Evolutionary conservation across 2,113 vertebrate genomes (phyloP), one percentile per base, ranked within the genome.

Genomic region (Struthidea cinerea): DNA sequence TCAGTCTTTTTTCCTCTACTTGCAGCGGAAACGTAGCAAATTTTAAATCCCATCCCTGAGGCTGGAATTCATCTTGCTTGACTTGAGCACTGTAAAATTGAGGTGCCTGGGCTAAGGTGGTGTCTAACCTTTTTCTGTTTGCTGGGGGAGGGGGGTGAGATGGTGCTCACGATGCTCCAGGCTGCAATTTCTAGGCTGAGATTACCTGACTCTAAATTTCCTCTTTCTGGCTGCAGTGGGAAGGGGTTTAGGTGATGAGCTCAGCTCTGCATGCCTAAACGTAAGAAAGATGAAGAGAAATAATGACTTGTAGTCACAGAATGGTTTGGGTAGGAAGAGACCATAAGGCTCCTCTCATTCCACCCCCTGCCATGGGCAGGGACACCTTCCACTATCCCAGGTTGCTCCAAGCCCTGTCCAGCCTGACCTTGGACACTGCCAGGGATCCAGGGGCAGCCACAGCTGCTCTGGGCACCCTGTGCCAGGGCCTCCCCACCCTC

Each of bases 341-440:
- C 16, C 3, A 3, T n/a, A 15, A 53, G 6, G 11, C 18, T 42
- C 22, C 35, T 57, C 10, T 8, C 5, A 1, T 28, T 5, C 35
- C 32, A 41, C 1, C 9, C 9, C 13, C 14, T 56, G 13, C 49
- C 41, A 15, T 13, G 26, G 14, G 13, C 44, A 65, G 15, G 27
- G 37, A 57, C 42, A 35, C 22, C 7, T 80, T 6, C 23, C 33
- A 9, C 33, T 21, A 0, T 3, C 16, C 23, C 53, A 67, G 33
- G 24, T 0, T 24, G 39, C 39, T 67, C 46, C 69, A 11, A 52
- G 7, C 23, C 37, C 56, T 1, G 1, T 77, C 73, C 84, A 68
- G 0, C 63, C 67, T 37, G 12, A 2, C 5, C 42, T 37, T 5
- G 59, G 37, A 1, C 42, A 23, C 26, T 73, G 0, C 42, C 50